Conservation (phyloP, 2,888 invertebrate genomes). For the Calliphora vomitoria region DNA sequence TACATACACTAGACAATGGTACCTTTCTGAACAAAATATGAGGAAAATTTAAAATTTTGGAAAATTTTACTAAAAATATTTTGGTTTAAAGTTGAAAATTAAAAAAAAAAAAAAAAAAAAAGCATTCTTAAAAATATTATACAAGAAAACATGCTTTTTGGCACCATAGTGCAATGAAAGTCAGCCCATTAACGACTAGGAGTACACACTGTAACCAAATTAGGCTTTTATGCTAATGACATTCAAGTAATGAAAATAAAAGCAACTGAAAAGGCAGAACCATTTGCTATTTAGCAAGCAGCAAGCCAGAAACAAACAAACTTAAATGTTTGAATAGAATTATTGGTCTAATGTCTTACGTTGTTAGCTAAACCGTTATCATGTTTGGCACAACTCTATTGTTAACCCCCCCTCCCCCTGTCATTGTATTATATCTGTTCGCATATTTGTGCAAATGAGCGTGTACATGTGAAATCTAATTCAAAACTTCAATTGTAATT, state of each 20-base stretch:
- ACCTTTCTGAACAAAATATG: background rate
- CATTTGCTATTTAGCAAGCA: constrained; percentile 21
- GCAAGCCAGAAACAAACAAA: background rate
- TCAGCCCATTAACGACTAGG: background rate
- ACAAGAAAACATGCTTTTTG: background rate
- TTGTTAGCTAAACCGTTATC: constrained; percentile 28
- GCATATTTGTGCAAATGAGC: background rate
- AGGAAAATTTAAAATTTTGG: background rate
- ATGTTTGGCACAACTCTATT: constrained; percentile 23
- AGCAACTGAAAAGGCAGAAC: constrained; percentile 17
- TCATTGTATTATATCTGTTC: background rate
- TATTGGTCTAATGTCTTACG: background rate
- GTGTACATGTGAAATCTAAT: constrained; percentile 29
- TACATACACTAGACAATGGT: background rate
- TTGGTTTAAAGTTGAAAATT: no score
- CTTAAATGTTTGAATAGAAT: background rate
- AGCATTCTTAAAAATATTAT: no score
- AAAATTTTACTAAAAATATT: background rate
- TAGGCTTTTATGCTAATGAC: constrained; percentile 68
- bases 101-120: no score
- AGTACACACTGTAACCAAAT: constrained; percentile 42
- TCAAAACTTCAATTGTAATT: constrained; percentile 17
- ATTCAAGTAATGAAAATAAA: constrained; percentile 46
- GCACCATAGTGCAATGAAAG: background rate
- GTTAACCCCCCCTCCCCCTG: no score